Conservation (phyloP, 2,888 invertebrate species). For the Harpalus rubripes region DNA sequence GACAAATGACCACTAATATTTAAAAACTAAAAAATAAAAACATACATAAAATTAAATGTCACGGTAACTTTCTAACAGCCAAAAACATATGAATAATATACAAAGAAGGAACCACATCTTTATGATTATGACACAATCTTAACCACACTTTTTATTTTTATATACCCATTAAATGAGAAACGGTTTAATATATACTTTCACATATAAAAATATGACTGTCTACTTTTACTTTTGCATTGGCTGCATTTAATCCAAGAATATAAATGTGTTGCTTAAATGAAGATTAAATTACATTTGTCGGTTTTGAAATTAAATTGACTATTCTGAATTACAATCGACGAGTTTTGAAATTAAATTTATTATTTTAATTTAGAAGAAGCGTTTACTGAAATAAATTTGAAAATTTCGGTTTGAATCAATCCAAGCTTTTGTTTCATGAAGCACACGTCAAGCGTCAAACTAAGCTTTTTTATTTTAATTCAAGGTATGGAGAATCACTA, state of each 20-base stretch:
- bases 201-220: neutral
- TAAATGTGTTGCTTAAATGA: no score
- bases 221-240: neutral
- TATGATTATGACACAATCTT: conserved; percentile 2
- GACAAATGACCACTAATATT: neutral
- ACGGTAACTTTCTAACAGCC: conserved; percentile 14
- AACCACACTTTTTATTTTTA: conserved; percentile 9
- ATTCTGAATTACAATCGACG: no score
- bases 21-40: conserved; percentile 1
- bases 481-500: no score
- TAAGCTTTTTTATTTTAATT: no score
- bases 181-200: neutral
- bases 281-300: no score
- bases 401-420: no score
- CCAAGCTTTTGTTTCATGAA: no score
- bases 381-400: no score
- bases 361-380: no score
- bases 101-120: neutral
- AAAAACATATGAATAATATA: neutral
- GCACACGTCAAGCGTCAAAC: no score
- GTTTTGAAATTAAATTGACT: no score
- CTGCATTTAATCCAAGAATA: neutral
- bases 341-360: no score
- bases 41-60: conserved; percentile 28
- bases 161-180: neutral